phyloP scores from a whole-genome alignment of 2,113 vertebrate genomes.

The Pseudorasbora parva region DNA sequence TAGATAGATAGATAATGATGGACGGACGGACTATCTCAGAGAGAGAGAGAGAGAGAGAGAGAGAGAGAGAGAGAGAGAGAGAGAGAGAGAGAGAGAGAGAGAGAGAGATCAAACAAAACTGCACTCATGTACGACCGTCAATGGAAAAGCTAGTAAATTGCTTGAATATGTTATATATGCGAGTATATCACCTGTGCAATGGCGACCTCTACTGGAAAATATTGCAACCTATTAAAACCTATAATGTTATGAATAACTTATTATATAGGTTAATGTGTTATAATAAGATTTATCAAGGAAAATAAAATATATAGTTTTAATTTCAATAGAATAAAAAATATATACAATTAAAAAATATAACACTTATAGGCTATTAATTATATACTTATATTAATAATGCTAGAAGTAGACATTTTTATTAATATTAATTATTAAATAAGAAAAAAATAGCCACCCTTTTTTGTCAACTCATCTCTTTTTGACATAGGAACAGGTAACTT shows the following conservation, averaged over 20 bases:
- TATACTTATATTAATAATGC: neutral
- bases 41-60: too few species aligned
- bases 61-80: too few species aligned
- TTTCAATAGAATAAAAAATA: neutral
- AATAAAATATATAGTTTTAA: neutral
- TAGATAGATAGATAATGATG: too few species aligned
- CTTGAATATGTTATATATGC: neutral
- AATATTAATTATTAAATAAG: neutral
- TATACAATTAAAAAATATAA: neutral
- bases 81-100: too few species aligned
- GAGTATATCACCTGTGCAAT: constrained; percentile 15
- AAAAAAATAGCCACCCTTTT: neutral
- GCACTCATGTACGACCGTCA: neutral
- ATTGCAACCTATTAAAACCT: neutral
- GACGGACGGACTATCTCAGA: too few species aligned
- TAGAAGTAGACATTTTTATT: neutral
- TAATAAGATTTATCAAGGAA: neutral
- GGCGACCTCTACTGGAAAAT: constrained; percentile 26
- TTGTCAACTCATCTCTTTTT: neutral
- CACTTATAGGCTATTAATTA: neutral
- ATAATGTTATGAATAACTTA: neutral
- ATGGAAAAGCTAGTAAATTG: neutral
- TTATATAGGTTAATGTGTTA: neutral
- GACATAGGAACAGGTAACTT: neutral
- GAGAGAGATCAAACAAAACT: rapidly evolving